Conservation (phyloP, 2,113 vertebrate genomes). For the Hydrochoerus hydrochaeris region DNA sequence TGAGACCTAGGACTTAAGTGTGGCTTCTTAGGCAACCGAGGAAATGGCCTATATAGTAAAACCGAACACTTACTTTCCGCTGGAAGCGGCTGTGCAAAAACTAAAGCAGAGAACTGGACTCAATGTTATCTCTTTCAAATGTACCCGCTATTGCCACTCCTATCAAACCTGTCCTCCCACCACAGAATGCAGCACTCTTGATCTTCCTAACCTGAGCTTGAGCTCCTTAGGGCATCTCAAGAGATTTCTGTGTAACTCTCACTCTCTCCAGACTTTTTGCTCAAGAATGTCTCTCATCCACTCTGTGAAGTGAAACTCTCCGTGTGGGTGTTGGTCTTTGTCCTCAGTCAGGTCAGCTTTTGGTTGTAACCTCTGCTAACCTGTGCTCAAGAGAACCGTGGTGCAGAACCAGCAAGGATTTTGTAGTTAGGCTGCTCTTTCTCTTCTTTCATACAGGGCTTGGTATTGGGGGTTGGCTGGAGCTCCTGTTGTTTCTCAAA, state of each 20-base stretch:
- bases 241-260: not conserved
- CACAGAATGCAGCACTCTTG: not conserved
- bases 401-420: not conserved
- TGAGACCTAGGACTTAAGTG: not conserved
- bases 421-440: not conserved
- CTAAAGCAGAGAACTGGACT: not conserved
- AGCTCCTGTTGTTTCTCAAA: not conserved
- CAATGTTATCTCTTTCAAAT: not conserved
- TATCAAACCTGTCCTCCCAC: not conserved
- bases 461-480: not conserved
- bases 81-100: not conserved
- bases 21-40: not conserved
- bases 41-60: not conserved
- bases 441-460: not conserved
- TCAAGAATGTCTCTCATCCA: not conserved
- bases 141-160: not conserved
- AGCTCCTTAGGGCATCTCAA: not conserved
- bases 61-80: not conserved
- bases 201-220: not conserved
- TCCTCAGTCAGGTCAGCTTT: no score
- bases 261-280: not conserved
- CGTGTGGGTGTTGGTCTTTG: not conserved
- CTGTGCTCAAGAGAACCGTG: not conserved
- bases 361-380: no score
- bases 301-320: not conserved